Evolutionary conservation across 2,113 vertebrate species (phyloP).

Genomic region (Copsychus sechellarum): DNA sequence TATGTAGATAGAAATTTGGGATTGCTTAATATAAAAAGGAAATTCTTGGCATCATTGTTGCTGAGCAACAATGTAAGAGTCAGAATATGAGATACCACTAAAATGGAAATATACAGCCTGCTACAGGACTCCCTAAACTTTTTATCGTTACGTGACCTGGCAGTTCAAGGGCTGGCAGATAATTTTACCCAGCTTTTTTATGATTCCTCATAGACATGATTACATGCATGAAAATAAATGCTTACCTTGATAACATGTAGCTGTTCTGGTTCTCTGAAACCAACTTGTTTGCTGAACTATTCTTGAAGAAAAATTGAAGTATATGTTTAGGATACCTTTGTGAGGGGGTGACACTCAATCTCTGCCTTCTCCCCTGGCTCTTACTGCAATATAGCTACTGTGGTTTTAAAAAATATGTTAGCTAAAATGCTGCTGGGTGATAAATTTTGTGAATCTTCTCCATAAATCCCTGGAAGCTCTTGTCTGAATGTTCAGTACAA

Average conservation of each 20-base stretch:
- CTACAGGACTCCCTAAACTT: neutral
- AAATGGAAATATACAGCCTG: neutral
- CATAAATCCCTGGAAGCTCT: constrained; percentile 39
- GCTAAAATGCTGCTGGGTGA: constrained; percentile 50
- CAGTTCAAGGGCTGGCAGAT: neutral
- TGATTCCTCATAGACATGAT: neutral
- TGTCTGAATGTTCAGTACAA: constrained; percentile 63
- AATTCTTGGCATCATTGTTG: neutral
- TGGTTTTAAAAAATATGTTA: constrained; percentile 37
- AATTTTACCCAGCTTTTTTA: neutral
- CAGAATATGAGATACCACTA: neutral
- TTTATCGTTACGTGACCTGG: neutral
- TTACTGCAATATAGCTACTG: constrained; percentile 51
- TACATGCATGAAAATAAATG: neutral
- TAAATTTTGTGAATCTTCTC: constrained; percentile 44
- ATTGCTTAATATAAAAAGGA: neutral
- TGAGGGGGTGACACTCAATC: neutral
- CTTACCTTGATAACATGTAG: neutral
- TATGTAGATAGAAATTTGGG: neutral
- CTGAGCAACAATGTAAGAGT: neutral
- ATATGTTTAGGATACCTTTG: neutral
- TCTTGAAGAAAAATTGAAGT: constrained; percentile 31
- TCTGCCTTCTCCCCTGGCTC: neutral
- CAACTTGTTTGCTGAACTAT: constrained; percentile 31
- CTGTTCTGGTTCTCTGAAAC: constrained; percentile 1